phyloP scores from a whole-genome alignment of 1,140 invertebrate species.

The Gonatopus flavifemur region DNA sequence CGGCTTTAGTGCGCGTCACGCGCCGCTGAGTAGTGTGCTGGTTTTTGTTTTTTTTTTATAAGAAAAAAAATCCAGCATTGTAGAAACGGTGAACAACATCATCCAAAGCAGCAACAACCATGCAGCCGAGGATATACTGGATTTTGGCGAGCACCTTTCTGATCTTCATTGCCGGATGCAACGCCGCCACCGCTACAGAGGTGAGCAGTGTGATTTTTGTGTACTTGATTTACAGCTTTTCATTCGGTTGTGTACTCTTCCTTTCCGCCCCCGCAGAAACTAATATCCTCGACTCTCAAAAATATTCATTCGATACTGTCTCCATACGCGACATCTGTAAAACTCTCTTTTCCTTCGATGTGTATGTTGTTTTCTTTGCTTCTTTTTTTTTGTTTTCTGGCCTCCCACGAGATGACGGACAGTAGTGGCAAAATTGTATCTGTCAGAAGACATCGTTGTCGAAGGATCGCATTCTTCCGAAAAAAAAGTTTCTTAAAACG shows the following conservation, averaged over 20 bases:
- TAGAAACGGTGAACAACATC: slow-evolving; percentile 14
- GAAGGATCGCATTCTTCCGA: too few species aligned
- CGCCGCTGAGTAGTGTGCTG: slow-evolving; percentile 14
- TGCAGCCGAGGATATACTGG: slow-evolving; percentile 49
- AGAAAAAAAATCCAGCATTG: too few species aligned
- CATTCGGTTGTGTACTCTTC: not conserved
- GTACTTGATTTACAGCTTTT: too few species aligned
- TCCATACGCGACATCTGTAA: too few species aligned
- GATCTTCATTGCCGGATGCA: slow-evolving; percentile 35
- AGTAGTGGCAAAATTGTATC: too few species aligned
- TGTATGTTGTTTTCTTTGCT: not conserved
- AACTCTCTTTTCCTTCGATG: not conserved
- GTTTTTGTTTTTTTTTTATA: slow-evolving; percentile 9
- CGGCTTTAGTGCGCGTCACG: slow-evolving; percentile 2
- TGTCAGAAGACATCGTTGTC: too few species aligned
- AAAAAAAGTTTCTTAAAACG: too few species aligned
- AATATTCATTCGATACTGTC: too few species aligned
- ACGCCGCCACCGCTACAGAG: slow-evolving; percentile 41
- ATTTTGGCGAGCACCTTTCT: slow-evolving; percentile 37
- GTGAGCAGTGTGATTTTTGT: too few species aligned
- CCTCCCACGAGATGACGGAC: too few species aligned
- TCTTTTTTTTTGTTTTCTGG: not conserved
- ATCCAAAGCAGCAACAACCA: slow-evolving; percentile 24
- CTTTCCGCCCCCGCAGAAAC: not conserved
- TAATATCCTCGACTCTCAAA: too few species aligned